A percentile compares a stretch with the other conserved stretches of the same genome.
phyloP scores from a whole-genome alignment of 2,888 invertebrate genomes.

The Hymenopus coronatus region DNA sequence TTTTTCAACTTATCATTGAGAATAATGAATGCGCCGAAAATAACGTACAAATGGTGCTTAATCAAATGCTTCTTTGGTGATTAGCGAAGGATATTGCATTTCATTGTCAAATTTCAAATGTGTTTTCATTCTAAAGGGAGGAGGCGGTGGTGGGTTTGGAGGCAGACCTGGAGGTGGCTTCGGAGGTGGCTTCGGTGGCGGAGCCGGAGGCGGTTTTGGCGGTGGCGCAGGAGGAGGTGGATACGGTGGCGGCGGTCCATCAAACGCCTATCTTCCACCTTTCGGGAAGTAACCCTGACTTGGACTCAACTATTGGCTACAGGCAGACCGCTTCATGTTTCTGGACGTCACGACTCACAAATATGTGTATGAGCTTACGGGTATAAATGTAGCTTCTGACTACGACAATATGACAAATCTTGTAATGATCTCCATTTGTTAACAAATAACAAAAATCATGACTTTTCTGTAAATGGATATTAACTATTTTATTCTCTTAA shows the following conservation, averaged over 20 bases:
- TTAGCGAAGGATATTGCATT: not conserved
- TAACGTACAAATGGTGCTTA: too few species aligned
- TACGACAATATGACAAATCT: not conserved
- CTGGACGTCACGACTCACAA: too few species aligned
- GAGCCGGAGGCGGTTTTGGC: not conserved
- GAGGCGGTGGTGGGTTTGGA: not conserved
- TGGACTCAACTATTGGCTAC: not conserved
- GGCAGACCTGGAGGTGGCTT: not conserved
- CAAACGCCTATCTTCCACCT: conserved; percentile 22
- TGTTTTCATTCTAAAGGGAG: not conserved
- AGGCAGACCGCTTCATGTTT: not conserved
- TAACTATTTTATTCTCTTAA: not conserved
- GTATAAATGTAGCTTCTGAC: not conserved
- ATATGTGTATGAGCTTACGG: not conserved
- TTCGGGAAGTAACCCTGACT: not conserved
- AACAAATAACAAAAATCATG: not conserved
- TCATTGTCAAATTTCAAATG: not conserved
- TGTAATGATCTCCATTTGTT: not conserved
- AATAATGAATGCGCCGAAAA: too few species aligned
- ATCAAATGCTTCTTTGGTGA: too few species aligned
- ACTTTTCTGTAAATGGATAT: not conserved
- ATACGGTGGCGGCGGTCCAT: not conserved
- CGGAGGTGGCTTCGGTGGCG: not conserved
- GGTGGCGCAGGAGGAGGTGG: not conserved
- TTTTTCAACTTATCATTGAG: too few species aligned